Base-by-base conservation (phyloP, 2,888 invertebrate species). In the Sesia apiformis region DNA sequence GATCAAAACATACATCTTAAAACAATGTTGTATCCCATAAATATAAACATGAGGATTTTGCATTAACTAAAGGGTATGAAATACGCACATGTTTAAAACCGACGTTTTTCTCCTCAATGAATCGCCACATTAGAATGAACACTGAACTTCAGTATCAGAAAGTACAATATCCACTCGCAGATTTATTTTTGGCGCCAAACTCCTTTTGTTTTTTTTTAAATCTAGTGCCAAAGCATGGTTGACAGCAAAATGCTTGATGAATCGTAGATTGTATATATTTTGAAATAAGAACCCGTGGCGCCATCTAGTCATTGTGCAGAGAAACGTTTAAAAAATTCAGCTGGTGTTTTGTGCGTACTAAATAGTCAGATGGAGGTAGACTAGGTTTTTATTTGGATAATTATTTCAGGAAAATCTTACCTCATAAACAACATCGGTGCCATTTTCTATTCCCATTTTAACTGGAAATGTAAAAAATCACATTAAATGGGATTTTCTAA, bases 371-470 rank as follows among this genome's bases (percentile, higher is more conserved):
- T 23, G 23, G 23, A 23, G 23, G 23, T 23, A 23, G 23, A 23
- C 23, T 2, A 23, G 23, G 23, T 23, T 23, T 23, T 23, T 23
- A 23, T 23, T 23, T 23, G 2, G 23, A 23, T 1, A 23, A 23
- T 23, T 23, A 42, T 42, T 42, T 6, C 7, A 42, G 3, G 7
- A 50, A 5, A 38, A 50, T 38, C 54, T 58, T 52, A 58, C 58
- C 56, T 58, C 58, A 53, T 52, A 58, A 6, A 54, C 54, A 39
- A 62, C 63, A 7, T 43, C 55, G 4, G 42, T 60, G 53, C 63
- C 69, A 55, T 70, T 73, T 50, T 68, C 64, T n/a, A 55, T 56
- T 0, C 59, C 69, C 76, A 74, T 77, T 39, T 42, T 68, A 50
- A 50, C 70, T 74, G 66, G 23, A 46, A 46, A 23, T 46, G 41